These are phyloP conservation scores for Crossaster papposus DNA, from an alignment of 53 echinoderm and acorn worm genomes.

Conservation along the genomic window DNA sequence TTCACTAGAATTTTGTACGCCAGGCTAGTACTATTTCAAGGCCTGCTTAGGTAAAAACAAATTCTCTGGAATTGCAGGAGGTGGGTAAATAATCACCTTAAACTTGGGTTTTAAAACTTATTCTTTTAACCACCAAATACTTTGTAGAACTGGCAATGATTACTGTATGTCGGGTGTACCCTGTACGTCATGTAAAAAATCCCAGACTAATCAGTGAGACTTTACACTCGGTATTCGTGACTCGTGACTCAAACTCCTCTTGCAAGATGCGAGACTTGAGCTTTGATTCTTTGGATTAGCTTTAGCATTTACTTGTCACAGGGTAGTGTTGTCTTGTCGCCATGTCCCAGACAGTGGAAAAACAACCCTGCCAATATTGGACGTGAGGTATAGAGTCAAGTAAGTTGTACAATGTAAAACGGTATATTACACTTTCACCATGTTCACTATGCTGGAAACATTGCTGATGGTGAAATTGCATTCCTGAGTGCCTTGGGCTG, in stretches of 20 bases:
- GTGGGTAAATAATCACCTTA: too few relatives aligned
- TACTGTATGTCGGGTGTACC: slow-evolving; percentile 1
- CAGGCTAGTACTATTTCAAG: too few relatives aligned
- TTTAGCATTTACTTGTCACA: neutral
- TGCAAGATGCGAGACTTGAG: neutral
- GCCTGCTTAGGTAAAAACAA: too few relatives aligned
- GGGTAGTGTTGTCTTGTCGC: neutral
- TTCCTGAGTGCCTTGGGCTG: neutral
- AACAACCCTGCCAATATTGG: neutral
- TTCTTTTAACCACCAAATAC: too few relatives aligned
- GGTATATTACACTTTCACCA: too few relatives aligned
- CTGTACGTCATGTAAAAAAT: neutral
- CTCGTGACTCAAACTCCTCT: neutral
- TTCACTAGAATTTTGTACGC: too few relatives aligned
- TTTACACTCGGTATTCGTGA: neutral
- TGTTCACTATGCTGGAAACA: neutral
- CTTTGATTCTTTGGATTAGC: neutral
- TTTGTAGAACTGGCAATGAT: neutral
- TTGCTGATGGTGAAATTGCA: neutral
- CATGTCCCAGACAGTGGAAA: neutral
- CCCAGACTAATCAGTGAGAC: neutral
- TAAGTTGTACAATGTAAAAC: neutral
- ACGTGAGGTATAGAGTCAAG: neutral
- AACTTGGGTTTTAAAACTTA: too few relatives aligned
- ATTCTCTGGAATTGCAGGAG: too few relatives aligned